Percentiles rank a stretch among this genome's conserved stretches.
These are phyloP conservation scores for Oscheius sp. DNA, from an alignment of 2,888 invertebrate genomes.

Conservation along the genomic window DNA sequence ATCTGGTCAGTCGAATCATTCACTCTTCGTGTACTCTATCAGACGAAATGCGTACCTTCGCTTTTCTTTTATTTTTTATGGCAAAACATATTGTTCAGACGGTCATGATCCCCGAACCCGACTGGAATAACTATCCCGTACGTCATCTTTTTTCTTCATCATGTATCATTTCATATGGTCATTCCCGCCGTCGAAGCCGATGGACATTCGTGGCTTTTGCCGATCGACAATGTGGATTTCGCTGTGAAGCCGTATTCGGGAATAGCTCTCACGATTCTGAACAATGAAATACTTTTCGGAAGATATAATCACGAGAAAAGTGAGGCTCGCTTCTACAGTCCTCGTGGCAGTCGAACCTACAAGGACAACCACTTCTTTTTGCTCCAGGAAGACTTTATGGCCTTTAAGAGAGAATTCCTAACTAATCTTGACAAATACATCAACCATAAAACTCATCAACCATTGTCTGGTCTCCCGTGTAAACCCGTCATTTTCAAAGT, in stretches of 20 bases:
- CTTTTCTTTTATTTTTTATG: too few relatives aligned
- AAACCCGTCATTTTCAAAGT: background rate
- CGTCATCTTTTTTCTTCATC: background rate
- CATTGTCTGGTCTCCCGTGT: background rate
- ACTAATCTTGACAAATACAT: background rate
- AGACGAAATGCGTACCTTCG: too few relatives aligned
- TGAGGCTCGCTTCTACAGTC: background rate
- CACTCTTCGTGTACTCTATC: too few relatives aligned
- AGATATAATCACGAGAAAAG: background rate
- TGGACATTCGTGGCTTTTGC: constrained; percentile 4
- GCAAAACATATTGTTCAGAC: too few relatives aligned
- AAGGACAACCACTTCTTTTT: constrained; percentile 1
- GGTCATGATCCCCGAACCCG: background rate
- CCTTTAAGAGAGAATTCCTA: background rate
- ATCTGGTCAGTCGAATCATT: too few relatives aligned
- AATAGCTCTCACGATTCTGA: constrained; percentile 1
- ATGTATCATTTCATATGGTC: background rate
- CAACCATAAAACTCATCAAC: background rate
- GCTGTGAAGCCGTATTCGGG: background rate
- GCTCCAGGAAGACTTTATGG: constrained; percentile 17
- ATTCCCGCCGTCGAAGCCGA: background rate
- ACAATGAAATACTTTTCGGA: constrained; percentile 12
- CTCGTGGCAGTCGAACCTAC: background rate
- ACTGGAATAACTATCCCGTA: background rate
- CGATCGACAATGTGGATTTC: background rate